Conservation (phyloP, 2,888 invertebrate species). For the Rhodophaea formosa region DNA sequence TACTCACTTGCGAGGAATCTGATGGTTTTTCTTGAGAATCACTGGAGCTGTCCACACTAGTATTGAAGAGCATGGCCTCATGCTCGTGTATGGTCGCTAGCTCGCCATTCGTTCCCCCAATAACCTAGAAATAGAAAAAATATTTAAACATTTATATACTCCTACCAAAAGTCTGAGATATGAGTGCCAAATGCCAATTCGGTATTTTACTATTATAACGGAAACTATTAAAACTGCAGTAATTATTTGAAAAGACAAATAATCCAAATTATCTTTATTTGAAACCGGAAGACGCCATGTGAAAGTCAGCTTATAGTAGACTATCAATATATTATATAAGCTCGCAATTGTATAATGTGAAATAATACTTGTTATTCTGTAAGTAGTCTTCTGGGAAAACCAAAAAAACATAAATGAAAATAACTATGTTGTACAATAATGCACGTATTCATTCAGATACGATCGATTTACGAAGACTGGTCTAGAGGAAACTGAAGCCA, state of each 20-base stretch:
- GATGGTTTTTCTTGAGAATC: conserved; percentile 80
- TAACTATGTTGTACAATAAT: neutral
- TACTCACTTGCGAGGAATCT: conserved; percentile 64
- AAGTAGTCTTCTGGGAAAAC: too few species aligned
- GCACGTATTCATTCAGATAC: neutral
- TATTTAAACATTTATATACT: neutral
- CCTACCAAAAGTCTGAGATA: too few species aligned
- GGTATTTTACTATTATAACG: too few species aligned
- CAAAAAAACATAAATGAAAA: neutral
- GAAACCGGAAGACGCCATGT: too few species aligned
- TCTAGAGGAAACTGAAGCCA: neutral
- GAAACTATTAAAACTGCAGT: too few species aligned
- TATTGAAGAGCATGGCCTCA: conserved; percentile 92
- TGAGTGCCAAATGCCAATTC: too few species aligned
- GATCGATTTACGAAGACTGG: neutral
- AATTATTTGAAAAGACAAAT: too few species aligned
- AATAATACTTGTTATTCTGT: too few species aligned
- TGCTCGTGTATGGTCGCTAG: conserved; percentile 96
- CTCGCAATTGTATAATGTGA: too few species aligned
- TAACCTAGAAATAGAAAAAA: conserved; percentile 41
- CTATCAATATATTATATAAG: too few species aligned
- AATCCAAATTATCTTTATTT: too few species aligned
- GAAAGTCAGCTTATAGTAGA: too few species aligned
- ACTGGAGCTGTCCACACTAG: conserved; percentile 83
- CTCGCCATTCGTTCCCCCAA: conserved; percentile 81